Percentiles rank a stretch among this genome's conserved stretches.
These are phyloP conservation scores for Acleris cristana DNA, from an alignment of 2,888 invertebrate species.

Conservation along the genomic window DNA sequence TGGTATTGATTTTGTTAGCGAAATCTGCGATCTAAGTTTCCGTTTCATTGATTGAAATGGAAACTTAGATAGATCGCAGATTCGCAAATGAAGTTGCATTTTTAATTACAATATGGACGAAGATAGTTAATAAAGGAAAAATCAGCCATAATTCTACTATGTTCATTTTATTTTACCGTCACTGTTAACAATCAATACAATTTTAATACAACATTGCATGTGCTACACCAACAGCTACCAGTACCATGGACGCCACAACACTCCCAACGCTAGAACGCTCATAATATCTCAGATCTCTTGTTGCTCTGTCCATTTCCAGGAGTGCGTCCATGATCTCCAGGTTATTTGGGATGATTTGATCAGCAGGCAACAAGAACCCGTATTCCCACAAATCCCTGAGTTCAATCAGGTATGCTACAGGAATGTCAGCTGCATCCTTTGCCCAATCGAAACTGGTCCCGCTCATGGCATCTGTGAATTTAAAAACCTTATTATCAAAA, in stretches of 20 bases:
- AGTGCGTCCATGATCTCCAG: constrained; percentile 85
- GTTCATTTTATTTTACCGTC: no score
- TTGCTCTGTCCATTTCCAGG: constrained; percentile 67
- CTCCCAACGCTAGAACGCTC: constrained; percentile 42
- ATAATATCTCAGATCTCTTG: constrained; percentile 59
- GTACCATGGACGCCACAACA: constrained; percentile 45
- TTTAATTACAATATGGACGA: no score
- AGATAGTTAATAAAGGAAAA: no score
- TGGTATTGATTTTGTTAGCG: no score
- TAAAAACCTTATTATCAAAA: background rate
- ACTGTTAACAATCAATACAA: background rate
- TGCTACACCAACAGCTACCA: constrained; percentile 45
- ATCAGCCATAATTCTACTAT: no score
- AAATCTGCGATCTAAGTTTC: no score
- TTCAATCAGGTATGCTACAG: constrained; percentile 84
- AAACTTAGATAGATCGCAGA: no score
- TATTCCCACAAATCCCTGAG: constrained; percentile 82
- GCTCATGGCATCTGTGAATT: constrained; percentile 72
- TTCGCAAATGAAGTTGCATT: no score
- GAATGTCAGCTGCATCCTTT: constrained; percentile 75
- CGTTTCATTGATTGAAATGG: no score
- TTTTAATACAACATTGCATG: constrained; percentile 30
- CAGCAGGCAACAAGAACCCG: constrained; percentile 83
- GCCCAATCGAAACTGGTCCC: constrained; percentile 85
- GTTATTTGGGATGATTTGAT: constrained; percentile 81